These are phyloP conservation scores for Agelastica alni DNA, from an alignment of 2,888 invertebrate genomes.

Conservation along the genomic window DNA sequence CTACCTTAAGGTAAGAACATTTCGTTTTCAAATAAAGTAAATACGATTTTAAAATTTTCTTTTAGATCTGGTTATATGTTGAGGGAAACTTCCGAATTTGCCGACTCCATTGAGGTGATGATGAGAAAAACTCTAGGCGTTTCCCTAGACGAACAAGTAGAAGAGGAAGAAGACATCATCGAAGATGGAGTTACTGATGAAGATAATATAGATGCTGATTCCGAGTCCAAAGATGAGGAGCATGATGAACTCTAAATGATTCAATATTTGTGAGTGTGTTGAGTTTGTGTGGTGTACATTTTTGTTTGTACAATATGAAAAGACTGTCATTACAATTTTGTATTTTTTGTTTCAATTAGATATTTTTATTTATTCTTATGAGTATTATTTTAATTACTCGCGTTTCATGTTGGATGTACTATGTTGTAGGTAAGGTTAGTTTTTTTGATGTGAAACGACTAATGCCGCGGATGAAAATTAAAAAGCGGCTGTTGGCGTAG, in stretches of 20 bases:
- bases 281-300: slow-evolving; percentile 27
- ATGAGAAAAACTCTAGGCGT: slow-evolving; percentile 81
- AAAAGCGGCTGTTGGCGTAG: too few species aligned
- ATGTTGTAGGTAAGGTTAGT: too few species aligned
- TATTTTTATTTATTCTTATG: slow-evolving; percentile 26
- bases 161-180: slow-evolving; percentile 57
- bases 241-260: slow-evolving; percentile 66
- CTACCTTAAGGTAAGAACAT: slow-evolving; percentile 77
- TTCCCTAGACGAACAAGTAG: slow-evolving; percentile 69
- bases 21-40: too few species aligned
- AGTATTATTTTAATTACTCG: background rate
- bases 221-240: slow-evolving; percentile 51
- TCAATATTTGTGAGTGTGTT: slow-evolving; percentile 27
- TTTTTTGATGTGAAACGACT: too few species aligned
- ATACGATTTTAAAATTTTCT: too few species aligned
- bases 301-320: slow-evolving; percentile 34
- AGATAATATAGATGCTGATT: slow-evolving; percentile 48
- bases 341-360: slow-evolving; percentile 35
- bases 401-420: too few species aligned
- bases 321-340: slow-evolving; percentile 39
- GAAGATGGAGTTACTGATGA: slow-evolving; percentile 57
- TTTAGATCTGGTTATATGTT: slow-evolving; percentile 87
- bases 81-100: slow-evolving; percentile 83
- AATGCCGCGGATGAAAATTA: too few species aligned
- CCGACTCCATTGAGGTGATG: slow-evolving; percentile 87